Evolutionary conservation across 2,113 vertebrate genomes (phyloP).

Genomic region (Carlito syrichta): DNA sequence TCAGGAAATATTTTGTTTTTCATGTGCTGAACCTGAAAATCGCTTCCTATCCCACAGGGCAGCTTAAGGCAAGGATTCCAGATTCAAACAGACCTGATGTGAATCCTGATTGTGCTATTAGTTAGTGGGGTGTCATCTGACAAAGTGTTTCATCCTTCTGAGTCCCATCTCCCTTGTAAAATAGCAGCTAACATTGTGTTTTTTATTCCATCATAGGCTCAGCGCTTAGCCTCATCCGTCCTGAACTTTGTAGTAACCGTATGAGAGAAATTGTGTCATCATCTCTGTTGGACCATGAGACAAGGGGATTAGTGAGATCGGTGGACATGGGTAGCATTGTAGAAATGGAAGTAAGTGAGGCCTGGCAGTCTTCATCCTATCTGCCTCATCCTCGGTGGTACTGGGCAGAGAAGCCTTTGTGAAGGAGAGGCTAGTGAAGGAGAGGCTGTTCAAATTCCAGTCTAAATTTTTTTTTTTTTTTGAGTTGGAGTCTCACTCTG

Average conservation of each 20-base stretch:
- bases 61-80: background rate
- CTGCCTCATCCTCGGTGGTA: too few relatives aligned
- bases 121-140: background rate
- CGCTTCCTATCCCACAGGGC: background rate
- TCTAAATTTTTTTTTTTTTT: too few relatives aligned
- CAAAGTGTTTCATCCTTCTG: background rate
- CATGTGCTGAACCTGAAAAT: background rate
- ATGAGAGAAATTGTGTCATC: background rate
- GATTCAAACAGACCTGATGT: background rate
- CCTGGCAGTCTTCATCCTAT: too few relatives aligned
- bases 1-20: background rate
- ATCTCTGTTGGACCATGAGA: background rate
- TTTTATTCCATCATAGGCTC: background rate
- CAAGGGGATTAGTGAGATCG: background rate
- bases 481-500: too few relatives aligned
- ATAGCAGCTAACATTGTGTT: background rate
- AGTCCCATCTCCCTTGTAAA: background rate
- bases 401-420: too few relatives aligned
- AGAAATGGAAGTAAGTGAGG: too few relatives aligned
- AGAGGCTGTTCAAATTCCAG: background rate
- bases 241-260: background rate
- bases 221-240: background rate
- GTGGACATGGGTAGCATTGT: background rate
- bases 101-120: background rate
- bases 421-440: background rate